These are phyloP conservation scores for Calycopis cecrops DNA, from an alignment of 1,140 invertebrate genomes.

Conservation along the genomic window DNA sequence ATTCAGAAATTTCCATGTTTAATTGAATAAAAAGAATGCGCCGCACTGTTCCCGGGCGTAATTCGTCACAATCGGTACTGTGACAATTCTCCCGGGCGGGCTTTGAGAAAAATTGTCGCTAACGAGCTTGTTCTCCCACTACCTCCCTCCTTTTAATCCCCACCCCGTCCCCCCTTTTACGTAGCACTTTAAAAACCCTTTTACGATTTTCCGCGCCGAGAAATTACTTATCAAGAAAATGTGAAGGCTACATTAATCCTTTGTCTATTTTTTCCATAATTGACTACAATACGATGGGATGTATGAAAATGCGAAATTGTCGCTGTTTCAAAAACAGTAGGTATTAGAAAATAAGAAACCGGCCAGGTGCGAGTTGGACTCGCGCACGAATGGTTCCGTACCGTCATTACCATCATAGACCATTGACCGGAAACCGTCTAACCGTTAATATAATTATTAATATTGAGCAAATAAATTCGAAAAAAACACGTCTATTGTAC, in stretches of 20 bases:
- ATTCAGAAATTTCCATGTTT: slow-evolving; percentile 27
- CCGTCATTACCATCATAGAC: no score
- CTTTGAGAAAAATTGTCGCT: slow-evolving; percentile 72
- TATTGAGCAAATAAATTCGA: no score
- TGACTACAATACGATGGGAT: slow-evolving; percentile 30
- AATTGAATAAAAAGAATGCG: slow-evolving; percentile 45
- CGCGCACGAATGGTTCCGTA: no score
- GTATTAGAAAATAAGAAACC: no score
- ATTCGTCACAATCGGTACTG: slow-evolving; percentile 63
- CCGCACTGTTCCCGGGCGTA: slow-evolving; percentile 47
- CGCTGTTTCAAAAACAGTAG: no score
- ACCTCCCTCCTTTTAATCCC: slow-evolving; percentile 50
- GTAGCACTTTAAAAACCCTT: slow-evolving; percentile 69
- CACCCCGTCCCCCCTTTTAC: slow-evolving; percentile 40
- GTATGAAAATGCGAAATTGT: slow-evolving; percentile 14
- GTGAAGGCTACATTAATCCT: slow-evolving; percentile 46
- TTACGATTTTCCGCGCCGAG: slow-evolving; percentile 62
- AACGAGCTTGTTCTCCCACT: slow-evolving; percentile 55
- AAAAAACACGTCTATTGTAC: no score
- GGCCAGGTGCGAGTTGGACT: no score
- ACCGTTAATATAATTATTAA: no score
- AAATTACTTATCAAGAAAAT: slow-evolving; percentile 61
- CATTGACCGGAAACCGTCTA: no score
- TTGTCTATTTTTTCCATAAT: slow-evolving; percentile 46
- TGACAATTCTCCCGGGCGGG: slow-evolving; percentile 59